Evolutionary conservation across 2,797 vertebrate genomes (phyloP), one percentile per base, ranked within the genome.

Genomic region (Pitangus sulphuratus): DNA sequence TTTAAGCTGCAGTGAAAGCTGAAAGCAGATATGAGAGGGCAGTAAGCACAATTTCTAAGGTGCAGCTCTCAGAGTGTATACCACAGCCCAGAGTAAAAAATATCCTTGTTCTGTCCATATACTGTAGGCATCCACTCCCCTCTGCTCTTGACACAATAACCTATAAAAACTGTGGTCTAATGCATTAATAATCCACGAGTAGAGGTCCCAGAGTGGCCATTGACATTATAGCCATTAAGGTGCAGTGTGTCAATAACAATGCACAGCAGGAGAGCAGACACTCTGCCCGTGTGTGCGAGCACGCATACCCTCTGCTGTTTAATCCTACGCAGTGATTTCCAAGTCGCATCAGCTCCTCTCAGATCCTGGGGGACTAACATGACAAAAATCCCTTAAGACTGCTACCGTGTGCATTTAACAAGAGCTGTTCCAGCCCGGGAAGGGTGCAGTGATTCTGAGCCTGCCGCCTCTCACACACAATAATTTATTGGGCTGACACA

Each of bases 181-280:
- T 91, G 81, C 94, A 95, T 97, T 93, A 96, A 97, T 97, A 96
- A 97, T 95, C 89, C 33, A 45, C 2, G 3, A 94, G 80, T 94
- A 96, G 96, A 97, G 87, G 90, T 90, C 94, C 90, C 92, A 68
- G 66, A 97, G 92, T 96, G 94, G 90, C 81, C 93, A 95, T 97
- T 96, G 94, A 96, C 94, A 97, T 96, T 94, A 96, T 71, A 96
- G 94, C 90, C 91, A 92, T 95, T 94, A 95, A 95, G 93, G 95
- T 90, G 90, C 87, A 84, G 74, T 1, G 89, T 96, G 95, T 96
- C 96, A 93, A 97, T 96, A 97, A 90, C 90, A 87, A 92, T 77
- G 93, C 68, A 61, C 15, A 45, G 76, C 77, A 74, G 3, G 72
- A 92, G 94, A 89, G 88, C 84, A 88, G 89, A 13, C 88, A 44